Conservation (phyloP, 2,888 invertebrate genomes). For the Andrena fulva region DNA sequence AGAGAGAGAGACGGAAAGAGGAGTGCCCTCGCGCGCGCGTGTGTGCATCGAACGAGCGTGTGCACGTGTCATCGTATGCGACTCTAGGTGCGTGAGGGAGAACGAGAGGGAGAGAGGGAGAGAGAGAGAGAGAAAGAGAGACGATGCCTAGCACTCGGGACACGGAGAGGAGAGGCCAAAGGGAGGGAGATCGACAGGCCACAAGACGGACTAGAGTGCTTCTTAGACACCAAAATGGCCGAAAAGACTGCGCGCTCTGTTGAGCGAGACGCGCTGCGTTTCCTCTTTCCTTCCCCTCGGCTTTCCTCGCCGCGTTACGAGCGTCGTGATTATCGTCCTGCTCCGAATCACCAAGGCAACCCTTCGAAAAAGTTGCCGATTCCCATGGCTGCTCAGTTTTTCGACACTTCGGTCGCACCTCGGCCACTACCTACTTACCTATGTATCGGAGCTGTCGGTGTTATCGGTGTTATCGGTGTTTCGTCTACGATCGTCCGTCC, state of each 20-base stretch:
- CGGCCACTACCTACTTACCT: not conserved
- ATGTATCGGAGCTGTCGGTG: not conserved
- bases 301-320: not conserved
- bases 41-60: conserved; percentile 61
- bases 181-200: conserved; percentile 67
- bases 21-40: conserved; percentile 61
- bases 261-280: conserved; percentile 25
- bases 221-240: conserved; percentile 78
- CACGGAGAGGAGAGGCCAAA: conserved; percentile 53
- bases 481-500: conserved; percentile 64
- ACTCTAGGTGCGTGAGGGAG: conserved; percentile 60
- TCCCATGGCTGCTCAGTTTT: not conserved
- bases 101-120: conserved; percentile 32
- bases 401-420: not conserved
- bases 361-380: not conserved
- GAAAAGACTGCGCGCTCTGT: conserved; percentile 70
- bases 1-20: conserved; percentile 41
- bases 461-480: conserved; percentile 70
- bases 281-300: not conserved
- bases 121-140: conserved; percentile 30
- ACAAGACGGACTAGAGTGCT: conserved; percentile 68
- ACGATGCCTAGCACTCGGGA: conserved; percentile 25
- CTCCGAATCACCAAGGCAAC: not conserved
- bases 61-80: conserved; percentile 73
- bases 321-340: not conserved